A percentile compares a stretch with the other conserved stretches of the same genome.
phyloP scores from a whole-genome alignment of 2,113 vertebrate genomes.

The Limnothrissa miodon region DNA sequence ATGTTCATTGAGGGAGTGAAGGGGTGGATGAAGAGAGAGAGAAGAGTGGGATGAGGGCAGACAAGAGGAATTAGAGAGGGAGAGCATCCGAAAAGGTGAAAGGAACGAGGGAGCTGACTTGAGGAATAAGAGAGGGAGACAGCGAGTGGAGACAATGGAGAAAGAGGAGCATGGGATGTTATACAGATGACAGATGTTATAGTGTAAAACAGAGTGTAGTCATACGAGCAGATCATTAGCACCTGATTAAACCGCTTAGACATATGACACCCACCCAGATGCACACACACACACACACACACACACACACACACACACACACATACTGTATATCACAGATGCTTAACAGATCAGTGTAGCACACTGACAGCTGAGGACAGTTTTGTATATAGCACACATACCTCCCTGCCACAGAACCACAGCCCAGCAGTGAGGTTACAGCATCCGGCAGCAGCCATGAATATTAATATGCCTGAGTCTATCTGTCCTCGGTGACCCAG shows the following conservation, averaged over 20 bases:
- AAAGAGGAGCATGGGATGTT: too few species aligned
- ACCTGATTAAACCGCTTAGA: neutral
- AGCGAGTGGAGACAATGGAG: neutral
- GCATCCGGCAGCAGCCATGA: too few species aligned
- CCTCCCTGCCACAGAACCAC: neutral
- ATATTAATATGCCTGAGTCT: too few species aligned
- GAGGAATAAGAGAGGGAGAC: neutral
- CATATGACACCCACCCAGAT: neutral
- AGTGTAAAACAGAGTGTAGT: neutral
- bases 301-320: too few species aligned
- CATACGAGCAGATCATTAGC: neutral
- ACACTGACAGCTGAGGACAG: neutral
- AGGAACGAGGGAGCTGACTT: too few species aligned
- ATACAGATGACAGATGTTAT: neutral
- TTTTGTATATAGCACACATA: neutral
- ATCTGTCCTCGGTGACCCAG: neutral
- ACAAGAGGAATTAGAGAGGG: too few species aligned
- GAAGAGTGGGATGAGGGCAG: too few species aligned
- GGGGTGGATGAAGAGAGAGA: too few species aligned
- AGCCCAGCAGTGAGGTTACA: too few species aligned
- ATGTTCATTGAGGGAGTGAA: too few species aligned
- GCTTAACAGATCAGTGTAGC: neutral
- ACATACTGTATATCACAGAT: neutral
- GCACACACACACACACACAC: neutral
- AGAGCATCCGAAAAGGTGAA: too few species aligned